Evolutionary conservation across 1,140 invertebrate species (phyloP).

Genomic region (Drosophila nebulosa): DNA sequence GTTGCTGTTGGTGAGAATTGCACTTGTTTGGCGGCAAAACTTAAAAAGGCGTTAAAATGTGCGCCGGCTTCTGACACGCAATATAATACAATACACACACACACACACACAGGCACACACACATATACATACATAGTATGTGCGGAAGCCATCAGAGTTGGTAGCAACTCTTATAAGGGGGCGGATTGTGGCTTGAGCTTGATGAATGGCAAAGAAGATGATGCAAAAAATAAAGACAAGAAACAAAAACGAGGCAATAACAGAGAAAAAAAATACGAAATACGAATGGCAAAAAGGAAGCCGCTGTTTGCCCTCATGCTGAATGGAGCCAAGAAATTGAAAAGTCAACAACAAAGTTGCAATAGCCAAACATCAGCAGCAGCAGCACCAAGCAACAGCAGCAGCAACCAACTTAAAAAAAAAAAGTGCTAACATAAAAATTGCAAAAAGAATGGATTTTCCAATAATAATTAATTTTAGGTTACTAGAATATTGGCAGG

Average conservation of each 20-base stretch:
- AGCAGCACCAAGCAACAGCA: not conserved
- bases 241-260: slow-evolving; percentile 4
- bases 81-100: slow-evolving; percentile 29
- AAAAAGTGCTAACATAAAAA: not conserved
- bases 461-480: too few species aligned
- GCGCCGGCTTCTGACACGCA: slow-evolving; percentile 64
- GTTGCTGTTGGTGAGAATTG: slow-evolving; percentile 56
- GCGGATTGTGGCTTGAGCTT: slow-evolving; percentile 37
- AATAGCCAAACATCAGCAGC: not conserved
- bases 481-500: not conserved
- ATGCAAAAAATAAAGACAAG: slow-evolving; percentile 28
- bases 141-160: slow-evolving; percentile 31
- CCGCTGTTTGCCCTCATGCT: slow-evolving; percentile 36
- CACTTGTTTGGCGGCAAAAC: slow-evolving; percentile 76
- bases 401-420: not conserved
- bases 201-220: slow-evolving; percentile 60
- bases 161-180: slow-evolving; percentile 18
- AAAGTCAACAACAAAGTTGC: slow-evolving; percentile 31
- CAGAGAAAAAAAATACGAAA: slow-evolving; percentile 2
- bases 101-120: not conserved
- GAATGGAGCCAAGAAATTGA: slow-evolving; percentile 28
- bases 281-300: slow-evolving; percentile 28
- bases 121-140: not conserved
- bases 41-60: slow-evolving; percentile 79
- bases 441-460: too few species aligned